These are phyloP conservation scores for Drosophila fungiperda DNA, from an alignment of 2,888 invertebrate species.

Conservation along the genomic window DNA sequence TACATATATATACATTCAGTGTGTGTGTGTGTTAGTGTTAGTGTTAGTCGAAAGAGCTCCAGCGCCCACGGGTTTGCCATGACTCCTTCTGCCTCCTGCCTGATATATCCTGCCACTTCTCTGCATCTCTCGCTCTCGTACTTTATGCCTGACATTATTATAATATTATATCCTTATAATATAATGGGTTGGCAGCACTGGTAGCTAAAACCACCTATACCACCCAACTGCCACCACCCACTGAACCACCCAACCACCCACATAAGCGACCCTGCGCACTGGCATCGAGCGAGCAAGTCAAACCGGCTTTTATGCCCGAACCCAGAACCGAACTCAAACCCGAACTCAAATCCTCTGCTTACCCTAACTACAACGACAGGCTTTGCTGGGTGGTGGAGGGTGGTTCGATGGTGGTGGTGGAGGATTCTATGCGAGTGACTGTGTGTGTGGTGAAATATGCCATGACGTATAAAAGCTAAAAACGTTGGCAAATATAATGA, in stretches of 20 bases:
- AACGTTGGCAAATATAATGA: conserved; percentile 82
- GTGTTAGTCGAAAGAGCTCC: conserved; percentile 53
- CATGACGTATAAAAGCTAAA: conserved; percentile 82
- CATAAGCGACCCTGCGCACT: conserved; percentile 72
- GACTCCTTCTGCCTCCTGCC: conserved; percentile 20
- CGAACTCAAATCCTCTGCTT: conserved; percentile 9
- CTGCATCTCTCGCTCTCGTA: conserved; percentile 54
- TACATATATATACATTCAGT: conserved; percentile 24
- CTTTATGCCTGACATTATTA: conserved; percentile 81
- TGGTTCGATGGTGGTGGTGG: conserved; percentile 27
- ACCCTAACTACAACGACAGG: conserved; percentile 8
- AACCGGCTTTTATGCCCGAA: conserved; percentile 71
- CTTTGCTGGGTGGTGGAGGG: conserved; percentile 2
- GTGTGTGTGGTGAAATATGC: conserved; percentile 78
- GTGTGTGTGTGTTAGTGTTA: conserved; percentile 29
- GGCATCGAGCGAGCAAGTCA: conserved; percentile 39
- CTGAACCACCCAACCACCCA: conserved; percentile 36
- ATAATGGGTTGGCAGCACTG: conserved; percentile 79
- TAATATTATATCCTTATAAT: conserved; percentile 82
- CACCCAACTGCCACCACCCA: conserved; percentile 4
- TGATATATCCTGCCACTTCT: conserved; percentile 25
- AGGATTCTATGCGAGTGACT: conserved; percentile 40
- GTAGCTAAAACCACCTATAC: conserved; percentile 60
- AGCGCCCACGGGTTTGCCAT: conserved; percentile 64
- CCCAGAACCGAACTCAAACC: conserved; percentile 36